These are phyloP conservation scores for Macquaria ambigua DNA, from an alignment of 2,113 vertebrate genomes.

Conservation along the genomic window DNA sequence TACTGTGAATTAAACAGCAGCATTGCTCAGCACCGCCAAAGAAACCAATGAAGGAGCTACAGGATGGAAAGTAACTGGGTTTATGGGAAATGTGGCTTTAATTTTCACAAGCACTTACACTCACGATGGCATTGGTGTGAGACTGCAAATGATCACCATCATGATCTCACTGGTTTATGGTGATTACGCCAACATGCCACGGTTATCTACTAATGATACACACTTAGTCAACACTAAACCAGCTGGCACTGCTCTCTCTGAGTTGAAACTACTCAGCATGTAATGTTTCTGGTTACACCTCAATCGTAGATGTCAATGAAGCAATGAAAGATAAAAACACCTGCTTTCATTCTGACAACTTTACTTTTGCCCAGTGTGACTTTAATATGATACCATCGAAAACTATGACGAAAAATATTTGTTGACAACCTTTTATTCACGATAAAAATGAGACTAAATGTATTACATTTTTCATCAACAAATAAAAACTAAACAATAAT, in stretches of 20 bases:
- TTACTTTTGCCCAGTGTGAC: no score
- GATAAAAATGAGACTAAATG: no score
- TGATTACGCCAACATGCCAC: neutral
- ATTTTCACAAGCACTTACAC: neutral
- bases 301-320: no score
- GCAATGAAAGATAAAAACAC: no score
- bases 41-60: neutral
- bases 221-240: neutral
- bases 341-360: no score
- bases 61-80: neutral
- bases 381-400: no score
- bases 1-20: neutral
- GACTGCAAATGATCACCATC: neutral
- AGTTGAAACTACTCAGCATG: no score
- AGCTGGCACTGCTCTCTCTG: no score
- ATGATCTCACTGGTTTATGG: neutral
- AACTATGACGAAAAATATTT: no score
- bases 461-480: no score
- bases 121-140: neutral
- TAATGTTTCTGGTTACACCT: neutral
- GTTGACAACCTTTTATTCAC: no score
- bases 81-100: neutral
- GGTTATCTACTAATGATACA: neutral
- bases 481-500: no score
- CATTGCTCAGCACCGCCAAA: neutral